Evolutionary conservation across 2,797 vertebrate genomes (phyloP), one percentile per base, ranked within the genome.

Genomic region (Manis javanica): DNA sequence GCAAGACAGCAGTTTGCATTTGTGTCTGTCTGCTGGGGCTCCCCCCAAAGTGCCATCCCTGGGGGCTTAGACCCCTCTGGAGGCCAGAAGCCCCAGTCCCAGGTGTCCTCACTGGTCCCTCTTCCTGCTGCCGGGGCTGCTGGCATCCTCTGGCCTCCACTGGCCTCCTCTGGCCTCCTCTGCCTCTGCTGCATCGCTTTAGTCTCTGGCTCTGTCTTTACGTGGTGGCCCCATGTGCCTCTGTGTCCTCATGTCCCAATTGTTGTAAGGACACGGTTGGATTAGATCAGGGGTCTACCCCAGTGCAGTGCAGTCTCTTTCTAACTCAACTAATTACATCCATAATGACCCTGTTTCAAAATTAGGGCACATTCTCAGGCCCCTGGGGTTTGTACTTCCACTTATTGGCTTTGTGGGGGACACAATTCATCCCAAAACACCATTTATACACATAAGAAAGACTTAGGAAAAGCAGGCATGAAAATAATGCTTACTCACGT

Each of bases 171-270:
- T 46, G 42, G 42, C 42, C 37, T 39, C 37, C 37, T 3, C 37
- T 39, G 37, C 37, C 37, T 11, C 51, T 3, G 23, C 3, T 6
- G 61, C 61, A 6, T 21, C 78, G 5, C 19, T 39, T 61, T 0
- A 0, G 2, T 2, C 86, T 21, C 51, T 8, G 14, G 7, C 78
- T 12, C 34, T 1, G 0, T 34, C 31, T 49, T 57, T 14, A 9
- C 13, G 0, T 1, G 1, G 6, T 0, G 0, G 37, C 31, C 2
- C 29, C 8, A 2, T 21, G 68, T 12, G 29, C 42, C 42, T 26
- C 26, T 5, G 7, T 24, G 19, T 31, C 39, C 19, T 10, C 1
- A 24, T 11, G 4, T 2, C 39, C 9, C 63, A 59, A 24, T 57
- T 59, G 39, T 59, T n/a, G 6, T 39, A 31, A 68, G 63, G 51